Conservation (phyloP, 2,113 vertebrate species). For the Chelonoidis abingdonii region DNA sequence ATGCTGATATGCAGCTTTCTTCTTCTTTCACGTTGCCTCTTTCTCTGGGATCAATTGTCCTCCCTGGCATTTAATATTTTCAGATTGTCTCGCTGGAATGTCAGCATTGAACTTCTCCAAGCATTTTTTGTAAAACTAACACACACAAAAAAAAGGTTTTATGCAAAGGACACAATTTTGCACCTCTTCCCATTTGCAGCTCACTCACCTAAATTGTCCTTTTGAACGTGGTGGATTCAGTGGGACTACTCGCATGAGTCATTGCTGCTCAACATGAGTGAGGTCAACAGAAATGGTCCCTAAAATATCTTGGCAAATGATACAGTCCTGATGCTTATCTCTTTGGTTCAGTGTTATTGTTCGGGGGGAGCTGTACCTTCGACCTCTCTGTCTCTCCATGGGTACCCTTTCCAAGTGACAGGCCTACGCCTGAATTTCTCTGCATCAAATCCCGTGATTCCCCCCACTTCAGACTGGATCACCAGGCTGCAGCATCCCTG, state of each 20-base stretch:
- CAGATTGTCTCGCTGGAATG: background rate
- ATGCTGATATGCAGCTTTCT: background rate
- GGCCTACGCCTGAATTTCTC: slow-evolving; percentile 7
- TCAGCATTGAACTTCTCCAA: slow-evolving; percentile 30
- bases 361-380: background rate
- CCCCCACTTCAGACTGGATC: background rate
- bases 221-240: background rate
- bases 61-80: slow-evolving; percentile 50
- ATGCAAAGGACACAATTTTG: background rate
- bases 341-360: background rate
- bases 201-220: background rate
- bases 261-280: background rate
- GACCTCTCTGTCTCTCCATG: background rate
- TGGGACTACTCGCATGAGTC: background rate
- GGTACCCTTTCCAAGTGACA: background rate
- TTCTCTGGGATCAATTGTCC: background rate
- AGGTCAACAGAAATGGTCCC: background rate
- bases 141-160: background rate
- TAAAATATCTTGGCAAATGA: background rate
- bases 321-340: background rate
- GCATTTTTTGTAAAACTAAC: slow-evolving; percentile 18
- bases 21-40: slow-evolving; percentile 4
- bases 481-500: slow-evolving; percentile 11
- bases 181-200: background rate
- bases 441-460: background rate